Conservation (phyloP, 2,888 invertebrate species). For the Cactoblastis cactorum region DNA sequence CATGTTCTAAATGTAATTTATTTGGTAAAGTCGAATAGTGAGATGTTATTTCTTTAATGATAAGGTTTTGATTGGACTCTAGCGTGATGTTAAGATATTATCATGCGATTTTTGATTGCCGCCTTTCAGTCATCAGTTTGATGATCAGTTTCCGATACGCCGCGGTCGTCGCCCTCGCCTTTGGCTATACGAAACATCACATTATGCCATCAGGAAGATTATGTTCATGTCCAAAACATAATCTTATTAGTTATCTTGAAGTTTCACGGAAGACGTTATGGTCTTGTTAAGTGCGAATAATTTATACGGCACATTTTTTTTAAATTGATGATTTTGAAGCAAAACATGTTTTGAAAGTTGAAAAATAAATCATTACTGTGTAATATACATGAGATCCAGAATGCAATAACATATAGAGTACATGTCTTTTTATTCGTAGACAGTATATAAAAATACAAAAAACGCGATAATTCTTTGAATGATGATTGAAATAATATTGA, state of each 20-base stretch:
- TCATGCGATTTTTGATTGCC: conserved; percentile 4
- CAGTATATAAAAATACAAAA: background rate
- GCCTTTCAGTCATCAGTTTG: background rate
- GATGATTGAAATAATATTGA: background rate
- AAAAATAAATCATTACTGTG: no score
- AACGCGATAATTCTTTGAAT: no score
- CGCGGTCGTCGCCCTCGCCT: background rate
- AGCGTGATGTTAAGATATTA: conserved; percentile 25
- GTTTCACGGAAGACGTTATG: no score
- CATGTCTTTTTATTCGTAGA: no score
- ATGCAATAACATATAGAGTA: no score
- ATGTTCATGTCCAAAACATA: background rate
- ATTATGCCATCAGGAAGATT: background rate
- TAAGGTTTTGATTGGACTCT: conserved; percentile 27
- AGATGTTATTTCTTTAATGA: conserved; percentile 30
- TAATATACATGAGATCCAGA: no score
- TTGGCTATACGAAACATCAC: background rate
- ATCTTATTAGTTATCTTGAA: background rate
- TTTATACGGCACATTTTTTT: background rate
- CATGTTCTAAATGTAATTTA: no score
- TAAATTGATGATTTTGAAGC: no score
- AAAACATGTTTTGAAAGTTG: no score
- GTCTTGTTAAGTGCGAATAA: background rate
- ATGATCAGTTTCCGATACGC: background rate
- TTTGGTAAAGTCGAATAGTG: background rate